Conservation (phyloP, 2,888 invertebrate species). For the Byasa hedistus region DNA sequence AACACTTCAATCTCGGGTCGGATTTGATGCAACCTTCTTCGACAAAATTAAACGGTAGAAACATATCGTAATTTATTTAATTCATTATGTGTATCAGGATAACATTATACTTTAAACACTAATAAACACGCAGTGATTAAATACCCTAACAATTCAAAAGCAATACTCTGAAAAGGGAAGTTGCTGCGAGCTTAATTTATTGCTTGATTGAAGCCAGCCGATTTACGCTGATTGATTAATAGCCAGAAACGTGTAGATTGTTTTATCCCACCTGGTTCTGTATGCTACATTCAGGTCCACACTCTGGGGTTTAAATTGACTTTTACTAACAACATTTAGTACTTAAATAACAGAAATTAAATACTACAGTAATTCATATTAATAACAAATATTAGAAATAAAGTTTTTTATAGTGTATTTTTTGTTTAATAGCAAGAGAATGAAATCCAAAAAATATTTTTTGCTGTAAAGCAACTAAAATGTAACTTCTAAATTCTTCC, state of each 20-base stretch:
- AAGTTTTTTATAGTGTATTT: too few species aligned
- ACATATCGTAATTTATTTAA: neutral
- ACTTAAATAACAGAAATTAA: neutral
- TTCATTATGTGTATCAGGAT: neutral
- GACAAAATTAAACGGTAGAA: neutral
- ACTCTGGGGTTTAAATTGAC: neutral
- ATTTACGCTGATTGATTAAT: slow-evolving; percentile 40
- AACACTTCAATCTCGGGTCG: too few species aligned
- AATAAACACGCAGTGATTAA: neutral
- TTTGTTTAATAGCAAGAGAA: too few species aligned
- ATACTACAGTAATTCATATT: neutral
- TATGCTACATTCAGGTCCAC: neutral
- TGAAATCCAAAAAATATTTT: too few species aligned
- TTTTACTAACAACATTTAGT: neutral
- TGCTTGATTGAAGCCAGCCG: slow-evolving; percentile 36
- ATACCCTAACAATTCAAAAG: slow-evolving; percentile 2
- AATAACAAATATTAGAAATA: neutral
- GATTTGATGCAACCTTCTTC: too few species aligned
- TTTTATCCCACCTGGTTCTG: slow-evolving; percentile 28
- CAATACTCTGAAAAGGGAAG: slow-evolving; percentile 31
- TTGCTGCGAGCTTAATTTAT: slow-evolving; percentile 36
- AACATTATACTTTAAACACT: neutral
- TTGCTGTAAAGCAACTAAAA: too few species aligned
- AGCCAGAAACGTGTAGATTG: slow-evolving; percentile 29
- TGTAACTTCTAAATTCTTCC: too few species aligned